Evolutionary conservation across 1,140 invertebrate genomes (phyloP).

Genomic region (Chelonus insularis): DNA sequence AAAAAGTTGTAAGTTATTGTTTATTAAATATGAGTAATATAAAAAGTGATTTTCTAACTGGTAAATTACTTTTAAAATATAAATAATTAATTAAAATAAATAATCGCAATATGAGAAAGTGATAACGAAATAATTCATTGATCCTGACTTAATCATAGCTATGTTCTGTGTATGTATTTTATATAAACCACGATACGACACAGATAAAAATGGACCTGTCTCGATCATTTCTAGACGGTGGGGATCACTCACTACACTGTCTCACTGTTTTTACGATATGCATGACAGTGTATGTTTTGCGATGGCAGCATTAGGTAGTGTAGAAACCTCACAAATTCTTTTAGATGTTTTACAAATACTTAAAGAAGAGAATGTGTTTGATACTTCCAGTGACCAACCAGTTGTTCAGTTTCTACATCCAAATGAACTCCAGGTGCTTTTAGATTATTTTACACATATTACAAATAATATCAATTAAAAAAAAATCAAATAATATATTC

Average conservation of each 20-base stretch:
- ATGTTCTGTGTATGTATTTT: too few relatives aligned
- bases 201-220: neutral
- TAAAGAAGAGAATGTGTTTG: slow-evolving; percentile 45
- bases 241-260: neutral
- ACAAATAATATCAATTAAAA: neutral
- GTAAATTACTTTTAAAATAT: too few relatives aligned
- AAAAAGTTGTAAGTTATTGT: too few relatives aligned
- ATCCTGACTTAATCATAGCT: too few relatives aligned
- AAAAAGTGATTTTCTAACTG: too few relatives aligned
- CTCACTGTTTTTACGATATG: neutral
- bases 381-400: slow-evolving; percentile 35
- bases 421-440: slow-evolving; percentile 47
- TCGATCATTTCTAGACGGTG: neutral
- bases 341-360: slow-evolving; percentile 42
- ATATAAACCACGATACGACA: neutral
- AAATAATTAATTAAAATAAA: too few relatives aligned
- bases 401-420: slow-evolving; percentile 55
- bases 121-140: too few relatives aligned
- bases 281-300: slow-evolving; percentile 21
- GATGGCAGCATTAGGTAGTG: slow-evolving; percentile 36
- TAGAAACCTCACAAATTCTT: slow-evolving; percentile 35
- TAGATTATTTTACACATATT: slow-evolving; percentile 13
- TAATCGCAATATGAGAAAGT: too few relatives aligned
- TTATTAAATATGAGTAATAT: too few relatives aligned
- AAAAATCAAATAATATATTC: neutral